Conservation (phyloP, 2,113 vertebrate species). For the Nematolebias whitei region DNA sequence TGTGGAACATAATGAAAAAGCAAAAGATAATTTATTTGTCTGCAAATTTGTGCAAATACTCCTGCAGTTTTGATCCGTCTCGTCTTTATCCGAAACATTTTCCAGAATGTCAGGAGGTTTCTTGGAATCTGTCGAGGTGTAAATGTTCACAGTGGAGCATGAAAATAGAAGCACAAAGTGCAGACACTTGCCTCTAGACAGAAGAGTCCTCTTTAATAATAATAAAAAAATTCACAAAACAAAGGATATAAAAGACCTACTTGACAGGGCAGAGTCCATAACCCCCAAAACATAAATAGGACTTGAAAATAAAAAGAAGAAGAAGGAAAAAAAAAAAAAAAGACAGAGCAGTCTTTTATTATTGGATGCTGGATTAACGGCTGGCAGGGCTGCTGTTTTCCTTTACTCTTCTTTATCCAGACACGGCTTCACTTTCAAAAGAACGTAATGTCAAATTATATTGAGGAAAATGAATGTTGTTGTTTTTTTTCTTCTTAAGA, state of each 20-base stretch:
- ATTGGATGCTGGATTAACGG: conserved; percentile 1
- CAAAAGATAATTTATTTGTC: not conserved
- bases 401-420: conserved; percentile 5
- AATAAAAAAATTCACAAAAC: conserved; percentile 40
- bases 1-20: not conserved
- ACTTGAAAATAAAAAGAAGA: not conserved
- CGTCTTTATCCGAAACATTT: conserved; percentile 28
- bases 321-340: not conserved
- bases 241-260: conserved; percentile 41
- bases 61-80: not conserved
- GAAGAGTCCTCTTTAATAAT: conserved; percentile 37
- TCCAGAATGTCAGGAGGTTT: conserved; percentile 1
- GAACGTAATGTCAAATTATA: not conserved
- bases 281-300: conserved; percentile 21
- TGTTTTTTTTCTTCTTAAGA: too few species aligned
- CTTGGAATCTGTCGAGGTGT: conserved; percentile 1
- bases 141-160: conserved; percentile 17
- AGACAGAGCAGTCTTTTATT: not conserved
- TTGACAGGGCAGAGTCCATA: conserved; percentile 24
- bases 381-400: not conserved
- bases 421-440: not conserved
- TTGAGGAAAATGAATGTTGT: not conserved
- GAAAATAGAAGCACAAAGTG: conserved; percentile 7
- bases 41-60: too few species aligned
- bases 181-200: conserved; percentile 28